phyloP scores from a whole-genome alignment of 1,140 invertebrate genomes.

The Meloidogyne exigua region DNA sequence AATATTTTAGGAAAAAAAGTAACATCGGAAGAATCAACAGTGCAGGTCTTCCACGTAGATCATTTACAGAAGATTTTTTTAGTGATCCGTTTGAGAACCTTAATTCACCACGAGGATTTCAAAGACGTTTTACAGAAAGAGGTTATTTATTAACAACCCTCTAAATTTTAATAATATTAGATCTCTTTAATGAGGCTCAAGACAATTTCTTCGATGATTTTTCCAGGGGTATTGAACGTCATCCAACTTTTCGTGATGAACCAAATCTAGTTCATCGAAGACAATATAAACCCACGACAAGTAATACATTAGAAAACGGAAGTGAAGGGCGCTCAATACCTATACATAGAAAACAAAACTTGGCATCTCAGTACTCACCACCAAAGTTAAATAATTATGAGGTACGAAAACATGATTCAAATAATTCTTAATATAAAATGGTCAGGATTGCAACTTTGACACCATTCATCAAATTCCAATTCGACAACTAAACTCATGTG shows the following conservation, averaged over 20 bases:
- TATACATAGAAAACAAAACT: neutral
- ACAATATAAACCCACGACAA: neutral
- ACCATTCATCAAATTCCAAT: neutral
- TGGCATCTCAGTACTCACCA: neutral
- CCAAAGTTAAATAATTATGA: neutral
- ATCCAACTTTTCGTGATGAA: neutral
- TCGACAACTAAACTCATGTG: neutral
- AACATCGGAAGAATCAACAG: neutral
- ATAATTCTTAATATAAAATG: neutral
- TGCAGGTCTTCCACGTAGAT: neutral
- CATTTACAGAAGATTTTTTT: neutral
- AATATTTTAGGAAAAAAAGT: neutral
- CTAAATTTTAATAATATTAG: neutral
- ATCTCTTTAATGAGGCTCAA: neutral
- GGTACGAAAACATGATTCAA: neutral
- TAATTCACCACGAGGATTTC: neutral
- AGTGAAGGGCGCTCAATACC: neutral
- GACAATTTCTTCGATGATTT: neutral
- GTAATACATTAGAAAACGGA: neutral
- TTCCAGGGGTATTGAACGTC: neutral
- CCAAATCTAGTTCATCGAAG: neutral
- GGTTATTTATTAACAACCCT: neutral
- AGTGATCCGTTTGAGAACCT: neutral
- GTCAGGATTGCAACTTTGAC: neutral
- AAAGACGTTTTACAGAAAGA: slow-evolving; percentile 1